These are phyloP conservation scores for Chrysina gloriosa DNA, from an alignment of 2,888 invertebrate genomes.

Conservation along the genomic window DNA sequence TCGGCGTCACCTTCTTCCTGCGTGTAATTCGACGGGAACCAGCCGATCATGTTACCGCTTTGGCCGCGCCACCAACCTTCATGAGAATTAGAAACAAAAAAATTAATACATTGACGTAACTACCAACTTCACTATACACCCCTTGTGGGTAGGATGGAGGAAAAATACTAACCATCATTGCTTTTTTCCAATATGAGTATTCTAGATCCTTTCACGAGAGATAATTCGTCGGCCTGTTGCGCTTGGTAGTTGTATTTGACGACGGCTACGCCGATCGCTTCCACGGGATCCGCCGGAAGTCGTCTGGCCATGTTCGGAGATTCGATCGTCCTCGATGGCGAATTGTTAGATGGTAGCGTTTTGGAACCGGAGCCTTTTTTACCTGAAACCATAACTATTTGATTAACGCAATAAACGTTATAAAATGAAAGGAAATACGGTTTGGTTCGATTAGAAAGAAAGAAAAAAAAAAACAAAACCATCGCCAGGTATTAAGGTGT, in stretches of 20 bases:
- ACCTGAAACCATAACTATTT: no score
- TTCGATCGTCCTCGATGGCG: slow-evolving; percentile 82
- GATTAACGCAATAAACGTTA: neutral
- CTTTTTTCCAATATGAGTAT: slow-evolving; percentile 97
- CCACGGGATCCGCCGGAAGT: slow-evolving; percentile 84
- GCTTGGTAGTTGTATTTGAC: slow-evolving; percentile 97
- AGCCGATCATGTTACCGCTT: slow-evolving; percentile 76
- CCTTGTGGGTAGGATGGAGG: neutral
- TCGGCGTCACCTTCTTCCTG: slow-evolving; percentile 90
- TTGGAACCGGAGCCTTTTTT: slow-evolving; percentile 79
- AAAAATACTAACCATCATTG: slow-evolving; percentile 77
- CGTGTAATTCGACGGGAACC: slow-evolving; percentile 99
- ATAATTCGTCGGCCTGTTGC: slow-evolving; percentile 95
- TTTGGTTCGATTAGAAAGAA: neutral
- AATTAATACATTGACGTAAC: neutral
- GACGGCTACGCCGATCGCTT: slow-evolving; percentile 88
- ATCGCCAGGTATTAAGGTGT: no score
- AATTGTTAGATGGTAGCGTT: slow-evolving; percentile 86
- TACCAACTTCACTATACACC: neutral
- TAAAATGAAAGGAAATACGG: neutral
- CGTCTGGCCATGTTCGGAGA: slow-evolving; percentile 81
- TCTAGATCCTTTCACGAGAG: slow-evolving; percentile 92
- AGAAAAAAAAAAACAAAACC: neutral
- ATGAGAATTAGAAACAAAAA: no score
- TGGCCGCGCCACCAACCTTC: slow-evolving; percentile 98